Conservation (phyloP, 2,113 vertebrate species). For the Halichoerus grypus region DNA sequence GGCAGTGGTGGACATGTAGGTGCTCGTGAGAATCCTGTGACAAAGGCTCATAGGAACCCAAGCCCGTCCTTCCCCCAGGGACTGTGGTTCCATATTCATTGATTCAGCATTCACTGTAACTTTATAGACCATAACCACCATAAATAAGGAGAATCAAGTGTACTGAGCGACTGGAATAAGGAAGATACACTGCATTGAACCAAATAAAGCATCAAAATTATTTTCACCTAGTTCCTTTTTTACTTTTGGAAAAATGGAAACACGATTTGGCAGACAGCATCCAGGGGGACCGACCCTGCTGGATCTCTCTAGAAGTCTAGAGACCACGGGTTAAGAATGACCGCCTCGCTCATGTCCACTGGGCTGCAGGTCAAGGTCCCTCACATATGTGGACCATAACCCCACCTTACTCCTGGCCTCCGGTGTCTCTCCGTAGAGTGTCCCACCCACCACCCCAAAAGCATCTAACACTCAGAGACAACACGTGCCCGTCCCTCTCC, state of each 20-base stretch:
- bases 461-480: background rate
- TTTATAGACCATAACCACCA: background rate
- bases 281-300: rapidly evolving
- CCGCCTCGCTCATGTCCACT: rapidly evolving
- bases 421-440: too few species aligned
- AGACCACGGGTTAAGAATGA: background rate
- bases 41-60: background rate
- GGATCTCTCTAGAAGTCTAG: background rate
- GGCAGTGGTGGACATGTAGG: too few species aligned
- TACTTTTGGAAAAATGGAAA: background rate
- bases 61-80: background rate
- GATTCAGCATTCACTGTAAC: background rate
- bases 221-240: background rate
- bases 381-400: background rate
- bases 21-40: background rate
- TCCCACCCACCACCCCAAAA: background rate
- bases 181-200: background rate
- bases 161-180: background rate
- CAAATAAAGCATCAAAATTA: background rate
- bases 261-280: rapidly evolving
- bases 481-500: background rate
- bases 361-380: background rate
- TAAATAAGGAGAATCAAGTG: background rate
- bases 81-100: rapidly evolving
- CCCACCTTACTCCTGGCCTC: background rate